Conservation (phyloP, 2,797 vertebrate genomes). For the Dromococcyx pavoninus region DNA sequence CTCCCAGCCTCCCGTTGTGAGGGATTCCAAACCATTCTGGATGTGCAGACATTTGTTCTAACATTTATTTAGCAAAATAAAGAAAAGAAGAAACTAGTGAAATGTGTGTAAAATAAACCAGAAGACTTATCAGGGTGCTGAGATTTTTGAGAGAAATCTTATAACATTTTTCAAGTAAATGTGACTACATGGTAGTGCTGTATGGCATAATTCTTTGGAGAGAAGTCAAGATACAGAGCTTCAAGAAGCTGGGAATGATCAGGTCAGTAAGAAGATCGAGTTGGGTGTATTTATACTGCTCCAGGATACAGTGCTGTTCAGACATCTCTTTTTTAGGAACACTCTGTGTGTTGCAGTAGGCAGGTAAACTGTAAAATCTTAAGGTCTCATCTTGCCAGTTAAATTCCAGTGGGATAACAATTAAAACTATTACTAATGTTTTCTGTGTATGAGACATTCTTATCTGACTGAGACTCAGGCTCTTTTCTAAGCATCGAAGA, state of each 20-base stretch:
- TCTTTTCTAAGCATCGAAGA: background rate
- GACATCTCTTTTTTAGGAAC: background rate
- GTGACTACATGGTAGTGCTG: background rate
- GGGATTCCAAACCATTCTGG: background rate
- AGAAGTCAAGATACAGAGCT: background rate
- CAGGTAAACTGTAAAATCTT: background rate
- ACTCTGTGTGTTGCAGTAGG: background rate
- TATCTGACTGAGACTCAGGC: background rate
- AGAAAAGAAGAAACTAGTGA: background rate
- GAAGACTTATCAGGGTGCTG: background rate
- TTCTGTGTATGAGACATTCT: background rate
- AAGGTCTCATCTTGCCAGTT: background rate
- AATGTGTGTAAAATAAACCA: background rate
- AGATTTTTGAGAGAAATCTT: background rate
- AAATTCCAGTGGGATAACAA: background rate
- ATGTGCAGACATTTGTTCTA: background rate
- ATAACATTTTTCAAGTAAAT: background rate
- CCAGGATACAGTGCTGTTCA: background rate
- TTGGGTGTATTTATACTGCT: background rate
- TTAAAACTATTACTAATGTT: background rate
- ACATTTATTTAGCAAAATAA: background rate
- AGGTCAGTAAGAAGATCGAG: background rate
- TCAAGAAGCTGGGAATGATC: background rate
- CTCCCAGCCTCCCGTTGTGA: background rate
- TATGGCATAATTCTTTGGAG: background rate